Evolutionary conservation across 1,140 invertebrate genomes (phyloP).

Genomic region (Neuroterus valhalla): DNA sequence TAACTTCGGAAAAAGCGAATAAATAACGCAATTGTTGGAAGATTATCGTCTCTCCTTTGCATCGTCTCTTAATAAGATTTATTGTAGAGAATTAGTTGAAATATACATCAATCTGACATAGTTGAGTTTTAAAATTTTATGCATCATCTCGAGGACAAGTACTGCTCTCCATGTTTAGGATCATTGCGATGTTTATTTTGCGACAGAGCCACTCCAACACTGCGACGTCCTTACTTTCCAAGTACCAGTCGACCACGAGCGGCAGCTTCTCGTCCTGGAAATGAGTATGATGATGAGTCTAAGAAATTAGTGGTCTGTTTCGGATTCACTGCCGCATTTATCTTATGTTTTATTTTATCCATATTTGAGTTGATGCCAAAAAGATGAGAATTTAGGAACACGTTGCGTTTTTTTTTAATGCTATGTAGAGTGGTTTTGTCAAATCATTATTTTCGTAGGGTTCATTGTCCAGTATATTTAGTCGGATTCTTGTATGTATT

Average conservation of each 20-base stretch:
- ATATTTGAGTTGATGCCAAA: background rate
- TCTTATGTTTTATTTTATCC: background rate
- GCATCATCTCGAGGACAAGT: conserved; percentile 58
- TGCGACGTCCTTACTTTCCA: conserved; percentile 79
- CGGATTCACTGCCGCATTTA: background rate
- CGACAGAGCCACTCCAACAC: conserved; percentile 82
- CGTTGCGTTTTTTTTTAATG: no score
- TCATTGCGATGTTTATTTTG: conserved; percentile 84
- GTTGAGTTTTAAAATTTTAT: conserved; percentile 48
- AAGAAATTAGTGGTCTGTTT: background rate
- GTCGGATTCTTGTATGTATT: no score
- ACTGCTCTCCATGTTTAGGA: conserved; percentile 81
- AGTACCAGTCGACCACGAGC: conserved; percentile 79
- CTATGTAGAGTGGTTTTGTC: no score
- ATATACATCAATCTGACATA: conserved; percentile 61
- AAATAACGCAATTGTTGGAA: conserved; percentile 28
- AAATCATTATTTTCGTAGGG: no score
- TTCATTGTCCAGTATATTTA: no score
- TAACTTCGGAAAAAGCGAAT: conserved; percentile 35
- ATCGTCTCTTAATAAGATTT: conserved; percentile 50
- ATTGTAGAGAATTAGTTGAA: conserved; percentile 61
- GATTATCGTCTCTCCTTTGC: conserved; percentile 30
- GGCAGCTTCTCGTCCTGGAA: conserved; percentile 77
- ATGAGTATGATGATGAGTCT: conserved; percentile 34
- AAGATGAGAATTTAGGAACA: no score